Conservation (phyloP, 2,113 vertebrate genomes). For the Eudyptes chrysolophus region DNA sequence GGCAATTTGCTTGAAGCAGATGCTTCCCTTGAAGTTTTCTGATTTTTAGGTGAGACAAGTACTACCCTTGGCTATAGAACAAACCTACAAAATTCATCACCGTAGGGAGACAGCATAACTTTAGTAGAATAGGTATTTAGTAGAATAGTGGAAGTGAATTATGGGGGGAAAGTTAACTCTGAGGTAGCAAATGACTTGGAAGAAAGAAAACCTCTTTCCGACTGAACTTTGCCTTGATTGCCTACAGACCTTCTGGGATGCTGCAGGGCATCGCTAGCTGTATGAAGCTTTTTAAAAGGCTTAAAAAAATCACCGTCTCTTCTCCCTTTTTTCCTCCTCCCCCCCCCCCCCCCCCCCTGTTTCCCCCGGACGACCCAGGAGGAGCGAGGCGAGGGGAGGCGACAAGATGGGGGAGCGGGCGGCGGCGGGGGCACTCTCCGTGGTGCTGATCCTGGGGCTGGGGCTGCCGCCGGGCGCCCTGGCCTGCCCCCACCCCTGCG, state of each 20-base stretch:
- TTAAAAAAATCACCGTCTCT: neutral
- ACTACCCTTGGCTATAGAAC: neutral
- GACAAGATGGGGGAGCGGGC: conserved; percentile 39
- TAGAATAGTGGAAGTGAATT: neutral
- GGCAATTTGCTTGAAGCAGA: neutral
- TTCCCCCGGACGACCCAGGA: neutral
- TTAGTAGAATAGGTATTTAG: neutral
- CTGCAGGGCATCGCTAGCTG: neutral
- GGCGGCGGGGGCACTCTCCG: conserved; percentile 16
- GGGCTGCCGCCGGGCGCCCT: neutral
- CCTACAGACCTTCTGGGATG: neutral
- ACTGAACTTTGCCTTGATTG: neutral
- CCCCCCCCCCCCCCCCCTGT: fast-evolving
- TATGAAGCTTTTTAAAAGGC: neutral
- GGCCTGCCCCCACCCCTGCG: conserved; percentile 84
- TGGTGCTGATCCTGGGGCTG: conserved; percentile 71
- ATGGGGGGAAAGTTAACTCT: fast-evolving
- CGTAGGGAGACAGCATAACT: neutral
- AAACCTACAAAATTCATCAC: neutral
- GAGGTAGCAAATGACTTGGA: neutral
- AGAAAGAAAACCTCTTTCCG: neutral
- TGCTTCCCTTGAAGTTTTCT: neutral
- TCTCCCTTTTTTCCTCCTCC: neutral
- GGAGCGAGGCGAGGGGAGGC: neutral
- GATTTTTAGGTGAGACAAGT: neutral